Base-by-base conservation (phyloP, 1,140 invertebrate species). In the Drosophila pseudoananassae region DNA sequence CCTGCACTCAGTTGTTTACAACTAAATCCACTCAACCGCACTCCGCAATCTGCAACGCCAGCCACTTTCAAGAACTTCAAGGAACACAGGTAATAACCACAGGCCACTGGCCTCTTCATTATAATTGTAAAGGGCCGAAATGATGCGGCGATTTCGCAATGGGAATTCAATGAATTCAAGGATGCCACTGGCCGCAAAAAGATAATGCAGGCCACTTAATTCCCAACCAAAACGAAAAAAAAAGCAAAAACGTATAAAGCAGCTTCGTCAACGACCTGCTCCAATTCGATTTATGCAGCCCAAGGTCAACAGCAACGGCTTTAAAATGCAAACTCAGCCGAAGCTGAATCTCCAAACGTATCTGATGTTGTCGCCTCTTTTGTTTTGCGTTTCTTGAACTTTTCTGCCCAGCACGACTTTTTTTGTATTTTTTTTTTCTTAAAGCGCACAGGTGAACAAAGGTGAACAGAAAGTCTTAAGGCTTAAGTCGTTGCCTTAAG, bases 271-370 rank as follows among this genome's bases (percentile, higher is more conserved):
- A 85, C 82, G 82, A 85, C 78, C 82, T 85, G 82, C 82, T 85
- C 82, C 82, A 85, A 85, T 85, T 85, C 82, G 61, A 82, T 85
- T 75, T 87, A 85, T 85, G 82, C 82, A 81, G 82, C 54, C 74
- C 82, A 85, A 85, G 82, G 82, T 85, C 82, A 87, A 49, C 82
- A 71, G 70, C 76, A 78, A 64, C 78, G 27, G 70, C 82, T 78
- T 78, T 69, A 78, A 85, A 85, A 85, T 85, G 83, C 82, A 85
- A 87, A 87, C 82, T 71, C 82, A 76, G 65, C 23, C 53, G 40
- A 54, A 60, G 63, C n/a, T 50, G 47, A 53, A 64, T 70, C 55
- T 61, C 66, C 60, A 52, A 60, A 49, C 25, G 56, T 38, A 20
- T 49, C 56, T 53, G 59, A 38, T 47, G 40, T 20, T 51, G 54